A percentile compares a stretch with the other conserved stretches of the same genome.
These are phyloP conservation scores for Physeter macrocephalus DNA, from an alignment of 2,113 vertebrate species.

Conservation along the genomic window DNA sequence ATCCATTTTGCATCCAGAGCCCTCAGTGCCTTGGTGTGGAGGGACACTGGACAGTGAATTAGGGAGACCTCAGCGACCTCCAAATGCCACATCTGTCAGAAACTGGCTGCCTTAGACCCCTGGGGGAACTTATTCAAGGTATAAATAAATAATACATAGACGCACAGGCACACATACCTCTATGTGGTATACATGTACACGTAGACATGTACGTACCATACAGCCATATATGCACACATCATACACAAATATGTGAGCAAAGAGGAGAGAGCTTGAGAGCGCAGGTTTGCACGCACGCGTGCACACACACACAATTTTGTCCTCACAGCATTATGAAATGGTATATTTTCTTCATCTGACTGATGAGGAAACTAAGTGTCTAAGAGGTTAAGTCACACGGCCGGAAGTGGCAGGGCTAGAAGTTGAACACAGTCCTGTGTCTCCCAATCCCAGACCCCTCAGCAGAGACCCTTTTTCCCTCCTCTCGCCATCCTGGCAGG, in stretches of 20 bases:
- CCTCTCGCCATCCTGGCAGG: background rate
- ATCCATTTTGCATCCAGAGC: background rate
- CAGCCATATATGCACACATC: background rate
- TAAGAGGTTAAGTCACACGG: background rate
- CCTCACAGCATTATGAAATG: background rate
- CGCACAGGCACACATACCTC: fast-evolving
- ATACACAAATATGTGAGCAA: background rate
- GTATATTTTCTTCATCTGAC: conserved; percentile 20
- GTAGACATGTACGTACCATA: background rate
- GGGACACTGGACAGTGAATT: background rate
- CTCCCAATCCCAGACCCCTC: background rate
- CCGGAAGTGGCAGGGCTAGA: conserved; percentile 2
- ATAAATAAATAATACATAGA: background rate
- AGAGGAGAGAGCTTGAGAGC: background rate
- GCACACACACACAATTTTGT: background rate
- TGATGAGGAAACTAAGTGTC: conserved; percentile 18
- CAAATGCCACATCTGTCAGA: background rate
- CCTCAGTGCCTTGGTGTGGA: background rate
- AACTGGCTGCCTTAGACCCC: background rate
- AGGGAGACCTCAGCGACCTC: background rate
- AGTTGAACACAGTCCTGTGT: background rate
- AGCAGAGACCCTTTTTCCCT: background rate
- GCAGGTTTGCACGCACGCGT: fast-evolving
- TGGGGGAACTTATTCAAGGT: background rate
- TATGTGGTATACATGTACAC: background rate